phyloP scores from a whole-genome alignment of 1,140 invertebrate genomes.

The Drosophila willistoni region DNA sequence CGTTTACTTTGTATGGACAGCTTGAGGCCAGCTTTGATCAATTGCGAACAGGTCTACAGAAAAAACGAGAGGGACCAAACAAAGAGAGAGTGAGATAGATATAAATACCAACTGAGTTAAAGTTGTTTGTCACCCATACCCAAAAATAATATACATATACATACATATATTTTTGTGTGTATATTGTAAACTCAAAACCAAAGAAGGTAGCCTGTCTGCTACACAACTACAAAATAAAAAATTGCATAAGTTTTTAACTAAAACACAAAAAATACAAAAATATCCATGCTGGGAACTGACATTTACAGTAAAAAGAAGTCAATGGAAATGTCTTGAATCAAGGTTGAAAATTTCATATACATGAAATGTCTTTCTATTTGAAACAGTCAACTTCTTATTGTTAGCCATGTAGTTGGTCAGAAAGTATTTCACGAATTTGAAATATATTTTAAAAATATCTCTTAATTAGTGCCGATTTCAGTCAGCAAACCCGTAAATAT shows the following conservation, averaged over 20 bases:
- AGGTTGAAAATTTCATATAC: not conserved
- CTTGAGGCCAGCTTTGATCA: slow-evolving; percentile 95
- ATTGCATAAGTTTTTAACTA: slow-evolving; percentile 51
- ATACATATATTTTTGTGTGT: not conserved
- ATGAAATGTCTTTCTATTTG: not conserved
- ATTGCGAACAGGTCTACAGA: slow-evolving; percentile 91
- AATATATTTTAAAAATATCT: too few relatives aligned
- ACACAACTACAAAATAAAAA: not conserved
- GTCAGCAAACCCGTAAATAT: too few relatives aligned
- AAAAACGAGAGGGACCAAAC: slow-evolving; percentile 42
- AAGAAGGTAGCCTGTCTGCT: slow-evolving; percentile 47
- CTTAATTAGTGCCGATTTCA: too few relatives aligned
- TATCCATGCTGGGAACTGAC: slow-evolving; percentile 9
- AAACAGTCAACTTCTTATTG: too few relatives aligned
- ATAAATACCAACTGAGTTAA: slow-evolving; percentile 43
- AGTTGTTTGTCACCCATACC: slow-evolving; percentile 74
- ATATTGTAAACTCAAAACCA: slow-evolving; percentile 29
- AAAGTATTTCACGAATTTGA: too few relatives aligned
- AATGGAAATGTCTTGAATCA: not conserved
- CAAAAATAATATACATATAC: slow-evolving; percentile 41
- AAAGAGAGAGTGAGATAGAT: slow-evolving; percentile 21
- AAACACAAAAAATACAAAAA: not conserved
- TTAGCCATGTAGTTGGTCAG: too few relatives aligned
- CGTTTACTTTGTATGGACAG: slow-evolving; percentile 94
- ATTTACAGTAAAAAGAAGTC: not conserved